Conservation (phyloP, 2,888 invertebrate species). For the Cyaniris semiargus region DNA sequence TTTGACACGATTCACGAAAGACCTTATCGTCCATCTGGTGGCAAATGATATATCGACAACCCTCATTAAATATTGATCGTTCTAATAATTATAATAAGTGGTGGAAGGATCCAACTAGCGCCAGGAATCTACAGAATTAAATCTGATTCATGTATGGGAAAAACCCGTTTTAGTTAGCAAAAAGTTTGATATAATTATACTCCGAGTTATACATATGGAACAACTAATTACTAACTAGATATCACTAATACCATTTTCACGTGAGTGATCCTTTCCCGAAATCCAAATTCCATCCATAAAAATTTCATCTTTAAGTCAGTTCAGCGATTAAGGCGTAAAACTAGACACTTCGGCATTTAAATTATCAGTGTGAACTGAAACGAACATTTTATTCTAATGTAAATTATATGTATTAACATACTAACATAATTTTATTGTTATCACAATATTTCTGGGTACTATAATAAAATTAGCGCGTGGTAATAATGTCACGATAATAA, state of each 20-base stretch:
- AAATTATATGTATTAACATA: background rate
- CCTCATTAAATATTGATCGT: no score
- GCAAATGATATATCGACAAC: no score
- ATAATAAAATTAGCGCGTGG: background rate
- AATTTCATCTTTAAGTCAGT: background rate
- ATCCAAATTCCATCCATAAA: background rate
- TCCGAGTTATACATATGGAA: no score
- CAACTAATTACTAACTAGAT: no score
- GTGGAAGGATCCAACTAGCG: background rate
- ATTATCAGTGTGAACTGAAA: background rate
- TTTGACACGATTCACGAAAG: no score
- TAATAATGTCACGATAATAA: conserved; percentile 2
- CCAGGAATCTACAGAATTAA: background rate
- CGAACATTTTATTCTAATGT: background rate
- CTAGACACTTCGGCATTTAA: background rate
- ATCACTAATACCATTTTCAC: no score
- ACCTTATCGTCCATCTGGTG: no score
- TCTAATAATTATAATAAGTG: background rate
- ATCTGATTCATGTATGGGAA: background rate
- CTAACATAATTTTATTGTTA: background rate
- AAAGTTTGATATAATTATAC: background rate
- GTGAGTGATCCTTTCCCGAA: no score
- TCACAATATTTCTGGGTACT: background rate
- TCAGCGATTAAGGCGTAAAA: background rate
- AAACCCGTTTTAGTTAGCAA: background rate